Percentiles rank a stretch among this genome's conserved stretches.
phyloP scores from a whole-genome alignment of 2,113 vertebrate species.

The Progne subis region DNA sequence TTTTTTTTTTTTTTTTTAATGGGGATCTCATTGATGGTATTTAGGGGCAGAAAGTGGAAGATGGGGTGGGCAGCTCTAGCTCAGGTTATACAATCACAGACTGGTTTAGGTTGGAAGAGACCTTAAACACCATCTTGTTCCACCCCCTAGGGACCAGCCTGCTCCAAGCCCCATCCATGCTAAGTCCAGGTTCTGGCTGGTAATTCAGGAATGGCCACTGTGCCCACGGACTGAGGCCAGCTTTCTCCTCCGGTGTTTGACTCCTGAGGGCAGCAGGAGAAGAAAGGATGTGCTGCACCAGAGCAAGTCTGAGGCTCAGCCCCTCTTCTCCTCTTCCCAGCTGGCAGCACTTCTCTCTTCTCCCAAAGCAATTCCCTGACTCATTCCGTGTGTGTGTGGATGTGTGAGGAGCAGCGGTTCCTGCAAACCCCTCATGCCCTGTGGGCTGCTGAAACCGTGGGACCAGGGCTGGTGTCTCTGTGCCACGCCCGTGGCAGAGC shows the following conservation, averaged over 20 bases:
- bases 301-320: background rate
- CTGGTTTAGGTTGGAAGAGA: background rate
- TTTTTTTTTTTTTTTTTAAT: too few species aligned
- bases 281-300: background rate
- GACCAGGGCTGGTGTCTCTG: background rate
- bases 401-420: background rate
- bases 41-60: background rate
- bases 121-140: background rate
- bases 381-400: fast-evolving
- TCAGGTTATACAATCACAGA: background rate
- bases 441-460: fast-evolving
- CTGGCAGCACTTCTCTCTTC: background rate
- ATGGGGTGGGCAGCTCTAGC: background rate
- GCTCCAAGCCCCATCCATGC: background rate
- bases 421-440: background rate
- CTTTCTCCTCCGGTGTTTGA: background rate
- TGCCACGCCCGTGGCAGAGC: background rate
- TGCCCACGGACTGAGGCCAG: background rate
- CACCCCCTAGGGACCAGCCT: background rate
- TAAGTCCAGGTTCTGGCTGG: background rate
- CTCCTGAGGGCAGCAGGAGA: background rate
- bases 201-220: background rate
- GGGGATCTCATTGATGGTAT: background rate
- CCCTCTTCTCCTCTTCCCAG: background rate
- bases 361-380: background rate